Evolutionary conservation across 2,113 vertebrate species (phyloP), one percentile per base, ranked within the genome.

Genomic region (Kryptolebias marmoratus): DNA sequence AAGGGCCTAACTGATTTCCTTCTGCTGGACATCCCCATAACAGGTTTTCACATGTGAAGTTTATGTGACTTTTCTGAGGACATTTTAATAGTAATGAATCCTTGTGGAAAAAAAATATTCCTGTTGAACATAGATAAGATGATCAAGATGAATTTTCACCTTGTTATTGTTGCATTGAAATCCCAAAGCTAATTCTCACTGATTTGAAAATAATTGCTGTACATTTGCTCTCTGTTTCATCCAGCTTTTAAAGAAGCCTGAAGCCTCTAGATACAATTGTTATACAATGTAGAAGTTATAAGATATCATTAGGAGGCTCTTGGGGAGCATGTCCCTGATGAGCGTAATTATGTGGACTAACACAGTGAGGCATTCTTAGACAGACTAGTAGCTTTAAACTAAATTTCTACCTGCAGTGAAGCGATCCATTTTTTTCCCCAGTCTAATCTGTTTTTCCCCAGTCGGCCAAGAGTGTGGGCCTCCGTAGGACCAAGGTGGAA

Each of bases 401-500:
- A 60, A 53, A 52, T 22, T 50, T 53, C 65, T 58, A 53, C 16
- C 55, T 36, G 32, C 10, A 8, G 55, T 32, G 57, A 81, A 80
- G 72, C 66, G 68, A 44, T 49, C 55, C 8, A 6, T 13, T 11
- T 44, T 61, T 45, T 81, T 83, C 79, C 59, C 39, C 48, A 55
- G 78, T 84, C 84, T 64, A 74, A 82, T 85, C 72, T 64, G 0
- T 74, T 82, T 68, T 68, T 42, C 73, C 32, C 68, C 75, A 74
- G 73, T 72, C 77, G 77, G 74, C 73, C 75, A 72, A 68, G 66
- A 85, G 70, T 75, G 73, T 68, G 75, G 79, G 71, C 70, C 80
- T 86, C 73, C 59, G 69, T 74, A 71, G 81, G 84, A 55, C 48
- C 56, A 15, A 73, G 77, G 81, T 78, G 75, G 73, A 84, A 87